Base-by-base conservation (phyloP, 2,113 vertebrate species). In the Salvelinus namaycush region DNA sequence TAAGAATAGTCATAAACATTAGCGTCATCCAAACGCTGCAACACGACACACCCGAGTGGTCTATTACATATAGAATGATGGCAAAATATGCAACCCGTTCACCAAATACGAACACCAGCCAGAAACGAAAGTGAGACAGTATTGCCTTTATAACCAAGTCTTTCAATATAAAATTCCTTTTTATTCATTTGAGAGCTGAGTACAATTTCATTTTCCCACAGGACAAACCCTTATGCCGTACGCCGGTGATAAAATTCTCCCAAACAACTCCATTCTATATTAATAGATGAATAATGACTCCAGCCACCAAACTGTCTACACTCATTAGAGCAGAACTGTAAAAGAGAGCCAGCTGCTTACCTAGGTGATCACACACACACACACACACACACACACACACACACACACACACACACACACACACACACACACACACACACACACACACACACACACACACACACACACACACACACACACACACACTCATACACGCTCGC, bases 211-310 rank as follows among this genome's bases (percentile, higher is more conserved):
- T 22, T 86, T 84, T 82, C 84, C 89, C 86, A 75, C 12, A 86
- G 51, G 81, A 83, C 82, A 81, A 87, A 89, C 89, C 89, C 83
- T 86, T 88, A 86, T 87, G 89, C 88, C 86, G 89, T 90, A 89
- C 79, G 82, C 87, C 88, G 89, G 88, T 83, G 51, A 89, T 89
- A 87, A 84, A 88, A 90, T 91, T 91, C 89, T 86, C 81, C 80
- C n/a, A 9, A 62, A 8, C 60, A 87, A 89, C 31, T 86, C 85
- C 77, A 72, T 80, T 83, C 87, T 84, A 79, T 62, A 85, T 88
- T 91, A 91, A 91, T 92, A 91, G 91, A 89, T 90, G 87, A 91
- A 90, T 83, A 88, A 73, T 87, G 16, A 87, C 89, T 85, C 84
- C 86, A 83, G 7, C 77, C 87, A 80, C 81, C 78, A 8, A 64